Percentiles rank a stretch among this genome's conserved stretches.
Evolutionary conservation across 2,888 invertebrate species (phyloP).

Genomic region (Ctena decussata): DNA sequence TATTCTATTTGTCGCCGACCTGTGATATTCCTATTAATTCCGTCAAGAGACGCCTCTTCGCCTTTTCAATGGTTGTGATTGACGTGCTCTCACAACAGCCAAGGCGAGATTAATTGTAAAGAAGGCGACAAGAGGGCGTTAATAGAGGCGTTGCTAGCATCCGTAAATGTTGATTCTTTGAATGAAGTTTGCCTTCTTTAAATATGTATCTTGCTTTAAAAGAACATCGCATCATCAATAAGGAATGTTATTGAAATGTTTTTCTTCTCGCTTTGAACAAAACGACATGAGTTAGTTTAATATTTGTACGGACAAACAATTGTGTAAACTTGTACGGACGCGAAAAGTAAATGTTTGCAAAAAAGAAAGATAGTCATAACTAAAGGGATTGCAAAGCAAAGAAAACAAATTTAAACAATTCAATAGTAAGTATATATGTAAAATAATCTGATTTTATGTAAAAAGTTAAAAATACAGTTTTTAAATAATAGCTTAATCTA

Average conservation of each 20-base stretch:
- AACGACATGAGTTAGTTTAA: slow-evolving; percentile 13
- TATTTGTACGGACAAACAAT: slow-evolving; percentile 7
- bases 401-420: too few relatives aligned
- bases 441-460: too few relatives aligned
- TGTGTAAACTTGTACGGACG: not conserved
- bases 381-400: too few relatives aligned
- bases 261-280: not conserved
- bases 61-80: not conserved
- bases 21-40: not conserved
- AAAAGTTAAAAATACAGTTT: too few relatives aligned
- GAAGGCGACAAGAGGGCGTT: not conserved
- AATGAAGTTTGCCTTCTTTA: slow-evolving; percentile 68
- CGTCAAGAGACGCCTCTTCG: not conserved
- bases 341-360: not conserved
- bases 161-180: slow-evolving; percentile 72
- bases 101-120: not conserved
- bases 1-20: not conserved
- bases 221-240: not conserved
- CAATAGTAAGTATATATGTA: too few relatives aligned
- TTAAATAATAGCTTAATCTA: too few relatives aligned
- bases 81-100: not conserved
- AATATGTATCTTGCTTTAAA: slow-evolving; percentile 19
- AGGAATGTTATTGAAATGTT: not conserved
- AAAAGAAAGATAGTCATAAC: not conserved
- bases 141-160: slow-evolving; percentile 60